phyloP scores from a whole-genome alignment of 2,113 vertebrate genomes.

The Bubo bubo region DNA sequence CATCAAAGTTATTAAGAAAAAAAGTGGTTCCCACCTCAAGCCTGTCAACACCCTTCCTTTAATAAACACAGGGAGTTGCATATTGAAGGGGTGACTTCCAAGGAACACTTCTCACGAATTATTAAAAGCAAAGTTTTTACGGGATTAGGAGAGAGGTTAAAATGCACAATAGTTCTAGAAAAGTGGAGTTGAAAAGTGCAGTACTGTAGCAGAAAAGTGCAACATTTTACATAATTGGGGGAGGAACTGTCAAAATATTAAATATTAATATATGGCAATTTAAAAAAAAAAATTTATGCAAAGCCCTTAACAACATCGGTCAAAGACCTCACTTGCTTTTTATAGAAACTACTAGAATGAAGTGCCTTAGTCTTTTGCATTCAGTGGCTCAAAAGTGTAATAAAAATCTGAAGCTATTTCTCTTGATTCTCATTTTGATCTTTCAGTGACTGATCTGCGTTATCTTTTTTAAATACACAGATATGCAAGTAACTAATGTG shows the following conservation, averaged over 20 bases:
- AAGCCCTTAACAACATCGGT: background rate
- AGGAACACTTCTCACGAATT: constrained; percentile 34
- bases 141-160: background rate
- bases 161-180: background rate
- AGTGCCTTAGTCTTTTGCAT: background rate
- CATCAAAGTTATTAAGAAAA: constrained; percentile 70
- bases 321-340: background rate
- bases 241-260: background rate
- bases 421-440: background rate
- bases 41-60: constrained; percentile 71
- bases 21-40: constrained; percentile 56
- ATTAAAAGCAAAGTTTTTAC: constrained; percentile 27
- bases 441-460: background rate
- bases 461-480: background rate
- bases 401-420: background rate
- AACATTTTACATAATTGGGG: background rate
- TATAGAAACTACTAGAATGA: background rate
- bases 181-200: background rate
- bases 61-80: constrained; percentile 50
- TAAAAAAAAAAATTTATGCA: background rate
- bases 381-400: background rate
- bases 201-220: background rate
- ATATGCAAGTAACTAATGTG: background rate
- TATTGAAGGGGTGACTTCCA: constrained; percentile 40
- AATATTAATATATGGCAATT: background rate